These are phyloP conservation scores for Drepanosiphum platanoidis DNA, from an alignment of 2,888 invertebrate species.

Conservation along the genomic window DNA sequence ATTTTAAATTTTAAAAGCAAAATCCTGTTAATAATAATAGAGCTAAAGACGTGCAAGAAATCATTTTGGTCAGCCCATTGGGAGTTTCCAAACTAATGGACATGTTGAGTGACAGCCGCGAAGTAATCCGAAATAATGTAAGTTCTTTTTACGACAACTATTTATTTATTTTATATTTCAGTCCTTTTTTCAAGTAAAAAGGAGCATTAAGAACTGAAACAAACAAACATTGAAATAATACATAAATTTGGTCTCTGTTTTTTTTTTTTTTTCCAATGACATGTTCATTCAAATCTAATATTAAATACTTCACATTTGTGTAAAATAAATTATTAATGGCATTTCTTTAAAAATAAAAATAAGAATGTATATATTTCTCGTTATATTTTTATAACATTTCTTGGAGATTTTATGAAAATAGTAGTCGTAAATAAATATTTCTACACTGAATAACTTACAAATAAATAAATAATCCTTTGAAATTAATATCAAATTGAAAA, in stretches of 20 bases:
- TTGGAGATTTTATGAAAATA: neutral
- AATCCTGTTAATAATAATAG: slow-evolving; percentile 67
- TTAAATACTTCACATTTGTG: neutral
- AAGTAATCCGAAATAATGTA: slow-evolving; percentile 94
- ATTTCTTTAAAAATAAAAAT: neutral
- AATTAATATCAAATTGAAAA: too few species aligned
- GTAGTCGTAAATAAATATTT: neutral
- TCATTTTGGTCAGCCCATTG: slow-evolving; percentile 90
- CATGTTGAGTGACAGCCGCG: slow-evolving; percentile 89
- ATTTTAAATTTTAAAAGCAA: slow-evolving; percentile 3
- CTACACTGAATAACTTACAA: too few species aligned
- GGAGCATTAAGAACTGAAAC: neutral
- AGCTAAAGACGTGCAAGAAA: slow-evolving; percentile 87
- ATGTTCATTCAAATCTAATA: neutral
- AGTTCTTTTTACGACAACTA: slow-evolving; percentile 65
- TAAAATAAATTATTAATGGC: neutral
- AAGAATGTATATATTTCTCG: neutral
- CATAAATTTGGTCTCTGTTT: neutral
- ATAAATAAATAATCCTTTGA: too few species aligned
- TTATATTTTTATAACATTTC: too few species aligned
- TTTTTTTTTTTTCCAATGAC: neutral
- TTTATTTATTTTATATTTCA: slow-evolving; percentile 42
- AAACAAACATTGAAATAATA: neutral
- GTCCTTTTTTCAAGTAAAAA: neutral
- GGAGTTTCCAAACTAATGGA: slow-evolving; percentile 98